phyloP scores from a whole-genome alignment of 2,888 invertebrate species.

The Leucozona laternaria region DNA sequence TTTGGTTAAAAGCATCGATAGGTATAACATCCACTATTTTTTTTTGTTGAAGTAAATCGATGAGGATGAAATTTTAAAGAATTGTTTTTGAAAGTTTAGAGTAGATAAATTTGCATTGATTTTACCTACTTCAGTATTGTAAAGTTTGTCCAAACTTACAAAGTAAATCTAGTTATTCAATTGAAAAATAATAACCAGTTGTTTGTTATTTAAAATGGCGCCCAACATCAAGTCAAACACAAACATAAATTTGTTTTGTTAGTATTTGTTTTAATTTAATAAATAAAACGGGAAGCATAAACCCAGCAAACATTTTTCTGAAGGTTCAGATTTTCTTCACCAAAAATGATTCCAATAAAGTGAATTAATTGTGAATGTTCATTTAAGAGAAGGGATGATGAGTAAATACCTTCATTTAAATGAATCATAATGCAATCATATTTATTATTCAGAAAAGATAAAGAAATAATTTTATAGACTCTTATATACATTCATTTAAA shows the following conservation, averaged over 20 bases:
- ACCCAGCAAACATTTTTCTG: too few relatives aligned
- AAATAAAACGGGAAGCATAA: too few relatives aligned
- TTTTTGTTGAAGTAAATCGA: background rate
- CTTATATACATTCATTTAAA: too few relatives aligned
- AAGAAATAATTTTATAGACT: too few relatives aligned
- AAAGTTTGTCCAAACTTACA: background rate
- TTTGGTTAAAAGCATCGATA: background rate
- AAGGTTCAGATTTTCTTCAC: too few relatives aligned
- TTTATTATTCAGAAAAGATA: too few relatives aligned
- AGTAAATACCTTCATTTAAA: too few relatives aligned
- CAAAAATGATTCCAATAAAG: too few relatives aligned
- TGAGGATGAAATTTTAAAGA: background rate
- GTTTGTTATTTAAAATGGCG: background rate
- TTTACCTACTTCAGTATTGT: background rate
- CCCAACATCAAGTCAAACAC: background rate
- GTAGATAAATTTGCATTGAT: background rate
- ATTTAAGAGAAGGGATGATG: too few relatives aligned
- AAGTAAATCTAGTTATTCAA: background rate
- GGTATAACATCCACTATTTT: background rate
- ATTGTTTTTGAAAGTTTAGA: background rate
- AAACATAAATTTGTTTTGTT: background rate
- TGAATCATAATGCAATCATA: too few relatives aligned
- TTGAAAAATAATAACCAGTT: background rate
- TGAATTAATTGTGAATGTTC: too few relatives aligned
- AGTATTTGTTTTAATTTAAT: too few relatives aligned